Evolutionary conservation across 2,113 vertebrate species (phyloP), one percentile per base, ranked within the genome.

Genomic region (Rhegmatorhina hoffmannsi): DNA sequence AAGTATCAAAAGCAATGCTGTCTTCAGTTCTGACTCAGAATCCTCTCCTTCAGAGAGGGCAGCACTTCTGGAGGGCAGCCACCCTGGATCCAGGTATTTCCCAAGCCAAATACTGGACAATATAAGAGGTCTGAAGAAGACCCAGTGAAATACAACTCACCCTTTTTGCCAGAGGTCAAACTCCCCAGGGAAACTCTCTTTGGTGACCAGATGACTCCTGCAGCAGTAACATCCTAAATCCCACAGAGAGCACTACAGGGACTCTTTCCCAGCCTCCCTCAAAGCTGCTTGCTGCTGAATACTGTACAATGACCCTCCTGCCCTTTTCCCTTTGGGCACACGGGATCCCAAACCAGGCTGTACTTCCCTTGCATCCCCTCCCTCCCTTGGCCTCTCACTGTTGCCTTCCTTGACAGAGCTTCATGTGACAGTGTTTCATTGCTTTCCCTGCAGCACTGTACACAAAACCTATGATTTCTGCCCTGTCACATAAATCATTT

Each of bases 391-490:
- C 73, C 58, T n/a, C 28, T 52, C 47, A 4, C 23, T 34, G 10
- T 4, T 49, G n/a, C 26, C 56, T n/a, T 38, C 59, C 46, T 66
- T 59, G 29, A 40, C 13, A 56, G 58, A 75, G 16, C 58, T 76
- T 23, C 56, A 68, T 1, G 0, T 26, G 46, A 36, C 15, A 77
- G 43, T 16, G 43, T 16, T 66, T 53, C 1, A 0, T 8, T 8
- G 70, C 70, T 52, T 69, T 74, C 26, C 21, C 68, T 10, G 17
- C 40, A 77, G 36, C 46, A 17, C 36, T 59, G 23, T 14, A 59
- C 60, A 34, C 13, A 58, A 23, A 58, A 9, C 47, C 29, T 58
- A 29, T 9, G 11, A 72, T 82, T 85, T 63, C 78, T 95, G 72
- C 72, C 43, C 11, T 9, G n/a, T 70, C 91, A 67, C 63, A 60